Conservation (phyloP, 2,888 invertebrate species). For the Sinopyrophorus schimmeli region DNA sequence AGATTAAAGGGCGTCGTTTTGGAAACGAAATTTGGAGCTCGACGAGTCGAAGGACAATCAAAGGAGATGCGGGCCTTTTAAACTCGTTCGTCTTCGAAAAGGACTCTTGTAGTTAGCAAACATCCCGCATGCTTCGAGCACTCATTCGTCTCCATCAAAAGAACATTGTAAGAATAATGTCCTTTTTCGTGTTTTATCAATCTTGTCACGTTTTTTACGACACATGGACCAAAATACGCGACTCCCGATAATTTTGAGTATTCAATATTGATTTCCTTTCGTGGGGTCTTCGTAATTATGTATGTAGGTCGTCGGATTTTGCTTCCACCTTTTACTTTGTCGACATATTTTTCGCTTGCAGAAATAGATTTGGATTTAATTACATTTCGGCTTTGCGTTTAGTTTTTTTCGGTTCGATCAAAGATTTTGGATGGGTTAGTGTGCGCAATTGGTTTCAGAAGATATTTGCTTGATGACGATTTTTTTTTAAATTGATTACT, state of each 20-base stretch:
- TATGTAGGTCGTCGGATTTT: conserved; percentile 22
- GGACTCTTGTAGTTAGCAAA: conserved; percentile 13
- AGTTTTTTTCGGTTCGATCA: too few relatives aligned
- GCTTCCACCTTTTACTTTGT: too few relatives aligned
- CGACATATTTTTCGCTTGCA: too few relatives aligned
- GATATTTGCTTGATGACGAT: too few relatives aligned
- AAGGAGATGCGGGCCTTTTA: conserved; percentile 15
- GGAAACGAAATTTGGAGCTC: not conserved
- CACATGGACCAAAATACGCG: conserved; percentile 33
- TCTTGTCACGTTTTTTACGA: conserved; percentile 35
- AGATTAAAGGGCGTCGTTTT: not conserved
- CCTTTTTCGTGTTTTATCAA: conserved; percentile 23
- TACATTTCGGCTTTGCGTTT: too few relatives aligned
- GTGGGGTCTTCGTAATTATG: conserved; percentile 17
- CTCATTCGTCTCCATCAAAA: conserved; percentile 35
- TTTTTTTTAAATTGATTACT: too few relatives aligned
- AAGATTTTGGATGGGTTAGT: too few relatives aligned
- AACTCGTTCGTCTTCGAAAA: conserved; percentile 10
- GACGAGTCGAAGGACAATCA: conserved; percentile 1
- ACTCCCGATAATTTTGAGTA: conserved; percentile 16
- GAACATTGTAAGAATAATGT: conserved; percentile 34
- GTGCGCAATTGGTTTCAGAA: too few relatives aligned
- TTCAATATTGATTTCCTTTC: conserved; percentile 23
- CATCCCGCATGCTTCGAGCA: conserved; percentile 21
- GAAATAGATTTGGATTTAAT: too few relatives aligned